Conservation (phyloP, 1,140 invertebrate genomes). For the Eueides isabella region DNA sequence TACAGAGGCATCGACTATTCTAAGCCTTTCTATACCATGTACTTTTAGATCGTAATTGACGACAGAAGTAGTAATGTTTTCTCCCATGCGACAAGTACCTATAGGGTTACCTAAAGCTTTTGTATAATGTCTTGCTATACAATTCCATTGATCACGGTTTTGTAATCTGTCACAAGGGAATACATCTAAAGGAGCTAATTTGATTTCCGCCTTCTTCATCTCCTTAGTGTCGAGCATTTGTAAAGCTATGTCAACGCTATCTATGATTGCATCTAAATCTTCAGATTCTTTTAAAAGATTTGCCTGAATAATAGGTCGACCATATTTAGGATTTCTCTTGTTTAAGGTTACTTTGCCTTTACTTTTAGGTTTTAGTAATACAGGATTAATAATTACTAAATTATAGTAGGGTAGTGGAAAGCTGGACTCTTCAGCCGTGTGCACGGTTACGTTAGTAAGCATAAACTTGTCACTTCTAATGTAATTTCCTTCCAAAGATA, state of each 20-base stretch:
- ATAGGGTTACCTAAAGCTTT: constrained; percentile 83
- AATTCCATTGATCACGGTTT: constrained; percentile 84
- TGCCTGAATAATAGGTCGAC: constrained; percentile 95
- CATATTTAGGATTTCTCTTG: constrained; percentile 90
- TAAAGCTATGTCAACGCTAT: constrained; percentile 89
- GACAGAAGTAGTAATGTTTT: constrained; percentile 79
- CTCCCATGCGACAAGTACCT: constrained; percentile 85
- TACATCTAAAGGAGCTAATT: constrained; percentile 71
- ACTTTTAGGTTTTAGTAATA: constrained; percentile 91
- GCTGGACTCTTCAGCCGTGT: constrained; percentile 66
- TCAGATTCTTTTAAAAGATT: constrained; percentile 93
- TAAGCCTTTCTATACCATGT: constrained; percentile 74
- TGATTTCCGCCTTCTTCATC: constrained; percentile 70
- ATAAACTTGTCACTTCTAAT: constrained; percentile 76
- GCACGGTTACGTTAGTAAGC: constrained; percentile 71
- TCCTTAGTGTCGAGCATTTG: constrained; percentile 74
- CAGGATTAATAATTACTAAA: constrained; percentile 86
- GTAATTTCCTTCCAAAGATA: constrained; percentile 72
- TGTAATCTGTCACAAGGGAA: constrained; percentile 74
- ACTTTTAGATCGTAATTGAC: constrained; percentile 81
- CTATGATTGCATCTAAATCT: constrained; percentile 90
- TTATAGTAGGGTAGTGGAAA: constrained; percentile 74
- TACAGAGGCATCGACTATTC: constrained; percentile 81
- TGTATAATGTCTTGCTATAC: constrained; percentile 86
- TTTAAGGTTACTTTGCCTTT: constrained; percentile 90